Evolutionary conservation across 2,888 invertebrate species (phyloP).

Genomic region (Linhomoeus sp.): DNA sequence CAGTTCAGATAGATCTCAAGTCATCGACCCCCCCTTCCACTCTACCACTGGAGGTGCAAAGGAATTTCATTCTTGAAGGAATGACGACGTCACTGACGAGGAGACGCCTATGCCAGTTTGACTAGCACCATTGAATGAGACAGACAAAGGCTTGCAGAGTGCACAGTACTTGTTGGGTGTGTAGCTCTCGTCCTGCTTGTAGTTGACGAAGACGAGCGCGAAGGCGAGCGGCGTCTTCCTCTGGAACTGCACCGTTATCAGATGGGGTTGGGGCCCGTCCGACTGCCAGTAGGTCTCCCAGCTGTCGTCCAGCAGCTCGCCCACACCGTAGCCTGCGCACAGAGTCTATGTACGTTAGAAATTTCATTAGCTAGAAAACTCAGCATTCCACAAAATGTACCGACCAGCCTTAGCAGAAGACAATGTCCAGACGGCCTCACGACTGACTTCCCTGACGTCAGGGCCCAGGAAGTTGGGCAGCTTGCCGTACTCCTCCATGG

Average conservation of each 20-base stretch:
- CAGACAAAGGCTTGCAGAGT: too few species aligned
- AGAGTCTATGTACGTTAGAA: too few species aligned
- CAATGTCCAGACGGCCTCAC: conserved; percentile 86
- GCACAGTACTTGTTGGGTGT: conserved; percentile 83
- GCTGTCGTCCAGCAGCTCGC: conserved; percentile 78
- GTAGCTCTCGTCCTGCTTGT: conserved; percentile 93
- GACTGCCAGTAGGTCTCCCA: conserved; percentile 99
- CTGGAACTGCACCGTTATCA: conserved; percentile 88
- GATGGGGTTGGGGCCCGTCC: conserved; percentile 89
- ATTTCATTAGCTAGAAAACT: neutral
- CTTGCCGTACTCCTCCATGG: too few species aligned
- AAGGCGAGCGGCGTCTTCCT: conserved; percentile 81
- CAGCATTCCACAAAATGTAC: too few species aligned
- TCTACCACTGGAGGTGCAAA: too few species aligned
- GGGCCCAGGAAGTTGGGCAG: too few species aligned
- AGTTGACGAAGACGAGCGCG: conserved; percentile 90
- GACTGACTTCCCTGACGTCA: conserved; percentile 58
- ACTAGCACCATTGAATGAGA: too few species aligned
- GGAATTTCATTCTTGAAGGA: too few species aligned
- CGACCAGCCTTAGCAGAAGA: conserved; percentile 97
- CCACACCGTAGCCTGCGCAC: conserved; percentile 72
- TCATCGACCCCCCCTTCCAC: too few species aligned
- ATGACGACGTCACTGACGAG: too few species aligned
- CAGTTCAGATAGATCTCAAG: too few species aligned
- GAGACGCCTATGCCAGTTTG: too few species aligned